Percentiles rank a stretch among this genome's conserved stretches.
phyloP scores from a whole-genome alignment of 2,113 vertebrate genomes.

The Cephalopterus ornatus region DNA sequence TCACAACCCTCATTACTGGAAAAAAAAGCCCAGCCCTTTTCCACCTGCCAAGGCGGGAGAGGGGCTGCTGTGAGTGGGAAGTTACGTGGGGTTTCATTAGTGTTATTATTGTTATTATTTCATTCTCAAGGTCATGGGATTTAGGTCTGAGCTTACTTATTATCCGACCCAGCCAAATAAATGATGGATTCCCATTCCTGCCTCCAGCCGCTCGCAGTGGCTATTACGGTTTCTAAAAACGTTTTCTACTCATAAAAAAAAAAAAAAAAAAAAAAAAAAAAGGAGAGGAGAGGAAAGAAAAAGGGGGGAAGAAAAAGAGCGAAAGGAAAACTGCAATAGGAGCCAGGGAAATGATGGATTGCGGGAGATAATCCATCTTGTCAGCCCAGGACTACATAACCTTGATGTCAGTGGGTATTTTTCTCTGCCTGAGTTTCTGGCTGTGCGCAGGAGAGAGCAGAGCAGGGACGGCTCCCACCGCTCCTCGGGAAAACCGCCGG shows the following conservation, averaged over 20 bases:
- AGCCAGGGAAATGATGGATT: slow-evolving; percentile 43
- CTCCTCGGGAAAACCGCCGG: background rate
- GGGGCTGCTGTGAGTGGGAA: background rate
- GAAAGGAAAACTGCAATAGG: slow-evolving; percentile 44
- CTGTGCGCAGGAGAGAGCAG: background rate
- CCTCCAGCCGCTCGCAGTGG: slow-evolving; percentile 64
- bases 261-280: background rate
- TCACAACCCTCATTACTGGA: background rate
- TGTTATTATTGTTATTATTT: slow-evolving; percentile 45
- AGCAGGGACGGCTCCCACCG: background rate
- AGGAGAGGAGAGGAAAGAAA: background rate
- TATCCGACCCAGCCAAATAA: slow-evolving; percentile 66
- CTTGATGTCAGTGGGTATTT: slow-evolving; percentile 73
- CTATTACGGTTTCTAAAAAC: slow-evolving; percentile 71
- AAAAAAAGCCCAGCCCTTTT: background rate
- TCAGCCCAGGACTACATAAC: slow-evolving; percentile 66
- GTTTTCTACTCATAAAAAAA: slow-evolving; percentile 42
- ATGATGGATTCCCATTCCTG: slow-evolving; percentile 66
- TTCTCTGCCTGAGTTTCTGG: slow-evolving; percentile 57
- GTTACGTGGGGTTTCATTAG: slow-evolving; percentile 21
- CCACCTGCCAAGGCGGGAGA: background rate
- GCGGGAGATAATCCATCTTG: slow-evolving; percentile 67
- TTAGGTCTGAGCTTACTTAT: slow-evolving; percentile 68
- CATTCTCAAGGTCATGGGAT: slow-evolving; percentile 69
- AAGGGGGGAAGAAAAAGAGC: background rate